Conservation (phyloP, 2,113 vertebrate genomes). For the Vimba vimba region DNA sequence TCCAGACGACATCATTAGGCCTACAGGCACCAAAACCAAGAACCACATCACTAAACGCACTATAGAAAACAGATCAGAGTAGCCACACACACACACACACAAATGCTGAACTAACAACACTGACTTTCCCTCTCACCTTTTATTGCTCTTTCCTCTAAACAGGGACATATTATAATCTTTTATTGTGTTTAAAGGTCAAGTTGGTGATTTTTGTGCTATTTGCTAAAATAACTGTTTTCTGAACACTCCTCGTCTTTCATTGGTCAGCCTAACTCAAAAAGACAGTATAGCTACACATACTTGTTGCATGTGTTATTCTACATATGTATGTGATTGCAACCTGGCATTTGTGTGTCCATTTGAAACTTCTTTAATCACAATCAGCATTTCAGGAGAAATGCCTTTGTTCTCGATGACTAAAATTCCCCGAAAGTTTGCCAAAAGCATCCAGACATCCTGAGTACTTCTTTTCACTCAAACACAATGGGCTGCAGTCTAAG, state of each 20-base stretch:
- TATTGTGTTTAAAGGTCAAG: not conserved
- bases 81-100: not conserved
- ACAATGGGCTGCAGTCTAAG: slow-evolving; percentile 63
- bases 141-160: not conserved
- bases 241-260: not conserved
- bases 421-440: not conserved
- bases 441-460: not conserved
- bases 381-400: not conserved
- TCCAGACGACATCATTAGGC: slow-evolving; percentile 55
- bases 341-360: not conserved
- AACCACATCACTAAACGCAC: slow-evolving; percentile 31
- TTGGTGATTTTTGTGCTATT: not conserved
- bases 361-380: not conserved
- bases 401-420: not conserved
- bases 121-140: not conserved
- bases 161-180: not conserved
- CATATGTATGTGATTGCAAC: not conserved
- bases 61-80: slow-evolving; percentile 4
- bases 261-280: not conserved
- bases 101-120: not conserved
- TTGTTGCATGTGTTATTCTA: not conserved
- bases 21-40: slow-evolving; percentile 49
- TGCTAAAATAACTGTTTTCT: not conserved
- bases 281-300: not conserved
- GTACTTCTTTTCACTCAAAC: slow-evolving; percentile 56